phyloP scores from a whole-genome alignment of 2,113 vertebrate species.

The Trachemys scripta region DNA sequence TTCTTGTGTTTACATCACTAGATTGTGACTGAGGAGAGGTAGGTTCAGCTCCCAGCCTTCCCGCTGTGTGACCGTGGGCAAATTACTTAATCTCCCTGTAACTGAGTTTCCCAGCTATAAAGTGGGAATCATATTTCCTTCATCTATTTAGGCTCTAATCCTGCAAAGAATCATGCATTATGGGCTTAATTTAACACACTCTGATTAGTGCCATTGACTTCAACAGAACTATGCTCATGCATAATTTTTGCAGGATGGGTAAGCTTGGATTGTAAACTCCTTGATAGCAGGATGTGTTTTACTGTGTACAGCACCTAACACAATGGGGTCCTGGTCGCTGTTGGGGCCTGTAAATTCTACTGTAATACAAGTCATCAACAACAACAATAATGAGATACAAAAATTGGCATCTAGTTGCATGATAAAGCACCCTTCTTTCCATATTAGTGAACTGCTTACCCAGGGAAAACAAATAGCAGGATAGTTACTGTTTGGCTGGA shows the following conservation, averaged over 20 bases:
- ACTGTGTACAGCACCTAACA: not conserved
- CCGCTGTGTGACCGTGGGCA: not conserved
- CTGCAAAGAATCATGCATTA: not conserved
- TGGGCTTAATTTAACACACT: not conserved
- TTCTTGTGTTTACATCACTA: not conserved
- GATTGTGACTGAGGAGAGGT: conserved; percentile 6
- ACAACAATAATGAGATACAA: not conserved
- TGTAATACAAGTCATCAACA: not conserved
- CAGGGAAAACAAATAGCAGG: not conserved
- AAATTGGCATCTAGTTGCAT: not conserved
- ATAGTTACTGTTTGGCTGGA: not conserved
- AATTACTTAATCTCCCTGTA: not conserved
- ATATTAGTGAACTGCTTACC: not conserved
- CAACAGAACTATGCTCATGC: not conserved
- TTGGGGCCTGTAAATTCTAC: not conserved
- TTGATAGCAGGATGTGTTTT: not conserved
- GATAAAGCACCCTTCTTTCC: not conserved
- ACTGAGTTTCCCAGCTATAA: not conserved
- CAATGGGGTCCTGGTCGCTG: not conserved
- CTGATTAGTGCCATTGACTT: not conserved
- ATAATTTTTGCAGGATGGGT: not conserved
- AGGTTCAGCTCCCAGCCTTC: not conserved
- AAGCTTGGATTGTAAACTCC: not conserved
- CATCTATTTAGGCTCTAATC: not conserved
- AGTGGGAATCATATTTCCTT: not conserved